Evolutionary conservation across 2,113 vertebrate genomes (phyloP).

Genomic region (Antechinus stuartii): DNA sequence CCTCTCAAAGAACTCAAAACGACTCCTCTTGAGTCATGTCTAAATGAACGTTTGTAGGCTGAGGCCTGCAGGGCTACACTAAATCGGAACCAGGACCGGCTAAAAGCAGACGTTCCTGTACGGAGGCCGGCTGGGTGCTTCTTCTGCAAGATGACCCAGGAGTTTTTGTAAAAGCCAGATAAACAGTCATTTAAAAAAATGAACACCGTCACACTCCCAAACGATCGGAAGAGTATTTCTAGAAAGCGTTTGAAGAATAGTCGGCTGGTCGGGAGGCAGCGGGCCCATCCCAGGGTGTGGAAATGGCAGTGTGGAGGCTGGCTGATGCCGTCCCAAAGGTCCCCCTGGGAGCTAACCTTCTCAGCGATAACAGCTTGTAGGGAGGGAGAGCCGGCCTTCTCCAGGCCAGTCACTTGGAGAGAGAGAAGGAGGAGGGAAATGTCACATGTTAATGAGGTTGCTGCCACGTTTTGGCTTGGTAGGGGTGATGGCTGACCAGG

Average conservation of each 20-base stretch:
- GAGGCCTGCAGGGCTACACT: neutral
- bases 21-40: neutral
- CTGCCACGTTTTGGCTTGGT: neutral
- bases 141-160: neutral
- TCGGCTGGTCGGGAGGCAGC: neutral
- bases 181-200: neutral
- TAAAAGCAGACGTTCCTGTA: no score
- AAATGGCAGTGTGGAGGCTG: no score
- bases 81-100: no score
- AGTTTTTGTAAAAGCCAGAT: neutral
- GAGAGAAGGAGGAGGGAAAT: no score
- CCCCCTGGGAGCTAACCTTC: neutral
- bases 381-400: neutral
- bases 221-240: neutral
- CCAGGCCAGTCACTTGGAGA: no score
- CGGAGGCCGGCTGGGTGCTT: neutral
- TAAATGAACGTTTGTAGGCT: no score
- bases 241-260: neutral
- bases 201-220: neutral
- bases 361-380: neutral
- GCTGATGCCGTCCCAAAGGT: neutral
- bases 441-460: rapidly evolving
- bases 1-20: neutral
- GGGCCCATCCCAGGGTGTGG: neutral
- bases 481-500: neutral